These are phyloP conservation scores for Drosophila colorata DNA, from an alignment of 2,888 invertebrate genomes.

Conservation along the genomic window DNA sequence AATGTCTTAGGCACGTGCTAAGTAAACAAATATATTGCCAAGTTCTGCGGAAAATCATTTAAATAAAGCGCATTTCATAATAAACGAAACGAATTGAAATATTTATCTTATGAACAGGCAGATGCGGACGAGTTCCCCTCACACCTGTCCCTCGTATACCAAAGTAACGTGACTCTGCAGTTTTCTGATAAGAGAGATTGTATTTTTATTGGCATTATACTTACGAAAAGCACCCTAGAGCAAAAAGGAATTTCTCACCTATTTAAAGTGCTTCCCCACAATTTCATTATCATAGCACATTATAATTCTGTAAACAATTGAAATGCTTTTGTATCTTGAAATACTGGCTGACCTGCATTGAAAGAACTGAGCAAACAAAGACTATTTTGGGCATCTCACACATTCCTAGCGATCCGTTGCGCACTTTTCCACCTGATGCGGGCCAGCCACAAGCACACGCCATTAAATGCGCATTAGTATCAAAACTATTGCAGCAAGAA, in stretches of 20 bases:
- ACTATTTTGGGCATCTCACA: not conserved
- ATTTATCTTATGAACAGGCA: conserved; percentile 12
- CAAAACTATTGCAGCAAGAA: not conserved
- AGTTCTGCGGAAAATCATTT: conserved; percentile 16
- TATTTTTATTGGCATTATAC: not conserved
- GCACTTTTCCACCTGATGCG: not conserved
- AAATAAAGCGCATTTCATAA: conserved; percentile 5
- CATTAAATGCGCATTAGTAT: conserved; percentile 40
- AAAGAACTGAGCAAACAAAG: conserved; percentile 9
- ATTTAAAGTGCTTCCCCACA: conserved; percentile 5
- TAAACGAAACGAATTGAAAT: conserved; percentile 4
- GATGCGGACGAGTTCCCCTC: not conserved
- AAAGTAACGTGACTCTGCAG: conserved; percentile 2
- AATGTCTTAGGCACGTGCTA: conserved; percentile 26
- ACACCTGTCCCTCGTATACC: not conserved
- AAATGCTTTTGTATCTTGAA: conserved; percentile 4
- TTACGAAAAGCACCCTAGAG: not conserved
- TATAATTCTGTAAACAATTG: conserved; percentile 10
- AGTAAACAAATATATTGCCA: conserved; percentile 6
- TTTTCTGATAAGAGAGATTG: not conserved
- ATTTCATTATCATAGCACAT: conserved; percentile 2
- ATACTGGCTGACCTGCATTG: conserved; percentile 16
- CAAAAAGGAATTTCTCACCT: not conserved
- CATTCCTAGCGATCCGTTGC: conserved; percentile 10
- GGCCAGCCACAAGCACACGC: not conserved